Evolutionary conservation across 2,797 vertebrate species (phyloP), one percentile per base, ranked within the genome.

Genomic region (Clamator glandarius): DNA sequence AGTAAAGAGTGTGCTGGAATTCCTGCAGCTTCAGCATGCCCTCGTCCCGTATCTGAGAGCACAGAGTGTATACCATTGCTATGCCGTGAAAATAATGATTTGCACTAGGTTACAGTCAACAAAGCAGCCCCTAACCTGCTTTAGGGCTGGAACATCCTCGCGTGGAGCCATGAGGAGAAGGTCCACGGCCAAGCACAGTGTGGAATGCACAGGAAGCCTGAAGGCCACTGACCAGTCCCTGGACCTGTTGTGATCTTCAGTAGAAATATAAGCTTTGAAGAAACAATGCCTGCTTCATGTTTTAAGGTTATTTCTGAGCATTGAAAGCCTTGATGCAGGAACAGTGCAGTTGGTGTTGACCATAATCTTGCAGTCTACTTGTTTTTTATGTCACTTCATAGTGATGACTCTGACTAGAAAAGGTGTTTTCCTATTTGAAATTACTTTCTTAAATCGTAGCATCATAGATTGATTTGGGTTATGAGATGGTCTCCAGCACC

Each of bases 151-250:
- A 57, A n/a, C 12, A 35, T 7, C 15, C 7, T 69, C 67, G 0
- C 19, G 0, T 2, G 11, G 59, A 73, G 48, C 58, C 11, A 3
- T 5, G 70, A 15, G 41, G 35, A 81, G 20, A 29, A 59, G 20
- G 4, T 15, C 79, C 6, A 0, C 31, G 63, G n/a, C 26, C n/a
- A 3, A 7, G 72, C 3, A 1, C 19, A 20, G 0, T 2, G 1
- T 23, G 81, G 59, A 52, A 1, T 18, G 39, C 26, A 9, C 1
- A 9, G 0, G 3, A 8, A 21, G 26, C 20, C n/a, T 8, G 5
- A 15, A 50, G 24, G 28, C 14, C 15, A 13, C 14, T 3, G 11
- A 25, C 1, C 44, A 29, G 6, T 31, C n/a, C 46, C 15, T 41
- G 42, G 52, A 13, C 35, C 54, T 33, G 26, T 3, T 72, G 19